These are phyloP conservation scores for Scaptomyza reducta DNA, from an alignment of 2,888 invertebrate genomes.

Conservation along the genomic window DNA sequence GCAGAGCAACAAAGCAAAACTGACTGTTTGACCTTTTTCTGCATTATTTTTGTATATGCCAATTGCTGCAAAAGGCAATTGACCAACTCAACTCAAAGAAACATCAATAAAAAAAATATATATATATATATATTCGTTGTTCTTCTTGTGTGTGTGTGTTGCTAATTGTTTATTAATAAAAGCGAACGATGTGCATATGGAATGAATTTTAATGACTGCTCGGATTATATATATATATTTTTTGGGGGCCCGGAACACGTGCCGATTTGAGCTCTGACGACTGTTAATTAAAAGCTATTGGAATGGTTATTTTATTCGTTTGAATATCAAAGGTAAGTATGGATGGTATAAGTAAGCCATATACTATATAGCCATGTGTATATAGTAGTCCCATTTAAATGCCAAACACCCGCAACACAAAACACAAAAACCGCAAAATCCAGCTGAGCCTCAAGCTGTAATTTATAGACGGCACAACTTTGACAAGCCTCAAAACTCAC, in stretches of 20 bases:
- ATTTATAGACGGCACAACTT: conserved; percentile 66
- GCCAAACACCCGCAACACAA: conserved; percentile 58
- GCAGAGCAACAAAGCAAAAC: conserved; percentile 4
- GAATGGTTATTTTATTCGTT: conserved; percentile 55
- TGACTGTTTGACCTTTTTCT: conserved; percentile 15
- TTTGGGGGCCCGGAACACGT: conserved; percentile 38
- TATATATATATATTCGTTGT: conserved; percentile 9
- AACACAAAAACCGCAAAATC: conserved; percentile 14
- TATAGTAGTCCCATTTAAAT: conserved; percentile 53
- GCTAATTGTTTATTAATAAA: conserved; percentile 64
- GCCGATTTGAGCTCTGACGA: conserved; percentile 35
- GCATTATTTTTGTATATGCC: conserved; percentile 17
- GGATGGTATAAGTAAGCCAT: not conserved
- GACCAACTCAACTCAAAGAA: conserved; percentile 9
- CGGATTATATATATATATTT: conserved; percentile 21
- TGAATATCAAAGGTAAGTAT: conserved; percentile 30
- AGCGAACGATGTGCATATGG: conserved; percentile 49
- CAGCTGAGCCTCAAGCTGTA: conserved; percentile 49
- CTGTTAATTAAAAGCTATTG: conserved; percentile 60
- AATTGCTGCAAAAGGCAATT: conserved; percentile 29
- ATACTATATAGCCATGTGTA: too few species aligned
- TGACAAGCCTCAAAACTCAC: conserved; percentile 59
- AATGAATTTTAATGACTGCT: conserved; percentile 73
- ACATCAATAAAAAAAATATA: conserved; percentile 16
- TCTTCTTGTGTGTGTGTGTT: conserved; percentile 13